Evolutionary conservation across 2,797 vertebrate species (phyloP).

Genomic region (Oreochromis grahami): DNA sequence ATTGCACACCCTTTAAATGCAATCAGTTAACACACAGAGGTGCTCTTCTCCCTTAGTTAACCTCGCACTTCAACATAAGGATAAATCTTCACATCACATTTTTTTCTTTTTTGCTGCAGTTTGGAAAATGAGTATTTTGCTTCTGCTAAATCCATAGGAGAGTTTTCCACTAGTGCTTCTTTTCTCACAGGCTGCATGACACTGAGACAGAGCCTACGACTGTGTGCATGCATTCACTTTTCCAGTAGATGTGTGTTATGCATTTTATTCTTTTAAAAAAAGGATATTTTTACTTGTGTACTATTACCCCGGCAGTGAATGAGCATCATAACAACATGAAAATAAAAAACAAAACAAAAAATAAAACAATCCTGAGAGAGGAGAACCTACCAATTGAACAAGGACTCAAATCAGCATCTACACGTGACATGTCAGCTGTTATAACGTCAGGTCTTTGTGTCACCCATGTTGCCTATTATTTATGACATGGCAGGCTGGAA

Average conservation of each 20-base stretch:
- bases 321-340: not conserved
- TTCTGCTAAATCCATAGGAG: not conserved
- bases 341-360: rapidly evolving
- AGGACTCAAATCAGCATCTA: not conserved
- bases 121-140: not conserved
- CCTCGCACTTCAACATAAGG: not conserved
- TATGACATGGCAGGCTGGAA: not conserved
- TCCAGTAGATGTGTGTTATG: not conserved
- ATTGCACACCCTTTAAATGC: not conserved
- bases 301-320: not conserved
- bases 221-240: not conserved
- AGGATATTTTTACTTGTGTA: not conserved
- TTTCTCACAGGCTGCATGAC: not conserved
- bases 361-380: not conserved
- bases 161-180: not conserved
- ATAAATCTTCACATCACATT: not conserved
- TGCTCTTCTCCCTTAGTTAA: not conserved
- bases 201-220: not conserved
- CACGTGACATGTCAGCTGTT: not conserved
- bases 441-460: not conserved
- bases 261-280: not conserved
- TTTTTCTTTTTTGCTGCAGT: not conserved
- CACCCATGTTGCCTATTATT: too few relatives aligned
- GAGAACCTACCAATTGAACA: not conserved
- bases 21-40: not conserved